Evolutionary conservation across 2,797 vertebrate genomes (phyloP), one percentile per base, ranked within the genome.

Genomic region (Melanotaenia parkinsoni): DNA sequence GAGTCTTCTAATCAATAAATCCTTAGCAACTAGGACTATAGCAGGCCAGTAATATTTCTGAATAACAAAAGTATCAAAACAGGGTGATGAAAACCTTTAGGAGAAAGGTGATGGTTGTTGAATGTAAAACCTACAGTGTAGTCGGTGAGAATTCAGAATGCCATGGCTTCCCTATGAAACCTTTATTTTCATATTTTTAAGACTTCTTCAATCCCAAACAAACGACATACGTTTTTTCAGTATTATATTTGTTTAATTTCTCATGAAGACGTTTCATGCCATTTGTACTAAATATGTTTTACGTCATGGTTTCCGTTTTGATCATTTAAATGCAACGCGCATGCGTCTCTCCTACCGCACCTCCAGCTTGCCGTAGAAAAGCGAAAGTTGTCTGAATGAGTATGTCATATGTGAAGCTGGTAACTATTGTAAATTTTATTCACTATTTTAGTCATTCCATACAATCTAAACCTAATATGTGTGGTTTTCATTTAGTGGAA

Each of bases 341-440:
- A 81, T 74, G 86, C 77, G 80, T 72, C 0, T 0, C 9, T 18
- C 2, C 0, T 1, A 2, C 1, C 7, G 0, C 0, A 1, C 59
- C 2, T 33, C 11, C 28, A 74, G 54, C 63, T 87, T 73, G 53
- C 90, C 87, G 86, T 93, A 91, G 67, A 65, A 86, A 80, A 56
- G 68, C 71, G 24, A 57, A 65, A n/a, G 54, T 20, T 10, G 5
- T 20, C 35, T 10, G 22, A 50, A 9, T 4, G 20, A 67, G 37
- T 2, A 93, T 92, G 92, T 85, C 86, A 66, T 79, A 58, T 40
- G 10, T 75, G 5, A 90, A 88, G 73, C 56, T 92, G 81, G 86
- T 90, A 70, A 91, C 54, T 80, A 58, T 69, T 56, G 12, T 37
- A 11, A 45, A n/a, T 7, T 4, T 3, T 0, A 2, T 2, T 3